Percentiles rank a stretch among this genome's conserved stretches.
Conservation (phyloP, 2,888 invertebrate genomes). For the Sabellastarte sp. region DNA sequence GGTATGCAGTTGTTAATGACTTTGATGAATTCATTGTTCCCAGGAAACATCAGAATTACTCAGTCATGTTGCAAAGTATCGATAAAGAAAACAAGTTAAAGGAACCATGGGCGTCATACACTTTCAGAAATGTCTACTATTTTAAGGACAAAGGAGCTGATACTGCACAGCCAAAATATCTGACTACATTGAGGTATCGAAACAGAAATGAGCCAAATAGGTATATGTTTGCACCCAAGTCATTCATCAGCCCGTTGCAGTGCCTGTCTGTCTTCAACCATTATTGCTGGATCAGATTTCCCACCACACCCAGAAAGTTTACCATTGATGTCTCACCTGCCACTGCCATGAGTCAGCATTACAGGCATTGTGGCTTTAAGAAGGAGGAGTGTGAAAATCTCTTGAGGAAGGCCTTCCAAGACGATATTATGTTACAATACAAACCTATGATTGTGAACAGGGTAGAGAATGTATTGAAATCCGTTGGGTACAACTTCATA, state of each 20-base stretch:
- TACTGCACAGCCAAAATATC: constrained; percentile 5
- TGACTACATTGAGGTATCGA: constrained; percentile 9
- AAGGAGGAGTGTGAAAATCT: background rate
- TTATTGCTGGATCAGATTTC: constrained; percentile 21
- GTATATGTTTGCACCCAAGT: constrained; percentile 15
- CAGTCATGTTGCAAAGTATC: constrained; percentile 13
- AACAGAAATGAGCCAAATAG: constrained; percentile 6
- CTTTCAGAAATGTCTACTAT: constrained; percentile 25
- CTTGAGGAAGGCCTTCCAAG: background rate
- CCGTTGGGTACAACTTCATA: no score
- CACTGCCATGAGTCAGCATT: background rate
- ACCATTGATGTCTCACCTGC: background rate
- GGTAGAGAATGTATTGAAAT: no score
- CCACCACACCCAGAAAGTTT: background rate
- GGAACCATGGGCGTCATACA: constrained; percentile 15
- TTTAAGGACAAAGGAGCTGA: constrained; percentile 15
- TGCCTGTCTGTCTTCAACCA: constrained; percentile 30
- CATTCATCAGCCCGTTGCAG: constrained; percentile 17
- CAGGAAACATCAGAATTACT: constrained; percentile 14
- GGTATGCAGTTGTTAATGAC: constrained; percentile 14
- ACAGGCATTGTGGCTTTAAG: background rate
- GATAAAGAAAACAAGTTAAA: constrained; percentile 7
- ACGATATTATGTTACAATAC: background rate
- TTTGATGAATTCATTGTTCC: constrained; percentile 25
- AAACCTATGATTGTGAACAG: no score